phyloP scores from a whole-genome alignment of 2,113 vertebrate species.

The Alouatta palliata region DNA sequence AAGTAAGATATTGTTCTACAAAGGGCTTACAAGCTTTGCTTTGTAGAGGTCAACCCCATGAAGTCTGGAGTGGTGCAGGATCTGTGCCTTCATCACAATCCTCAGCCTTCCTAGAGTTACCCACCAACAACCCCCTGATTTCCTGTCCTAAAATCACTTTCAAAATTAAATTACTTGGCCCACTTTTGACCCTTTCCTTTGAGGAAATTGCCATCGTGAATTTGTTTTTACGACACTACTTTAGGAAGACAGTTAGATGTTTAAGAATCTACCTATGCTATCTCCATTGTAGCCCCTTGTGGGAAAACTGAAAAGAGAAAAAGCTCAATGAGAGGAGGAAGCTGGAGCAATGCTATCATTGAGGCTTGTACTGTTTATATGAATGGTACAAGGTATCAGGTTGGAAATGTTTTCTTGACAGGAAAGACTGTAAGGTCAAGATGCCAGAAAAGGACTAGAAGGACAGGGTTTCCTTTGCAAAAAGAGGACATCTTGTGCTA shows the following conservation, averaged over 20 bases:
- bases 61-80: slow-evolving; percentile 28
- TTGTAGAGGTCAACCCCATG: slow-evolving; percentile 19
- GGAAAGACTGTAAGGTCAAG: background rate
- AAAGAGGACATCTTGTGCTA: background rate
- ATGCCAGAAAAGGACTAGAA: background rate
- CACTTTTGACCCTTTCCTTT: slow-evolving; percentile 59
- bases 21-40: slow-evolving; percentile 74
- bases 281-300: background rate
- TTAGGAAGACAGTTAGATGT: background rate
- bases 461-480: background rate
- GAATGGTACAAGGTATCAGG: background rate
- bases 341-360: background rate
- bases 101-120: slow-evolving; percentile 58
- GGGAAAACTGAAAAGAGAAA: background rate
- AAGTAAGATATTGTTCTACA: slow-evolving; percentile 79
- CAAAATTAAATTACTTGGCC: slow-evolving; percentile 72
- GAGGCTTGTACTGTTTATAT: background rate
- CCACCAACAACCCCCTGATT: slow-evolving; percentile 71
- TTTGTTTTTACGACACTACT: slow-evolving; percentile 36
- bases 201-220: slow-evolving; percentile 49
- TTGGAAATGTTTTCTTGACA: background rate
- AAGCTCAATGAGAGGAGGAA: background rate
- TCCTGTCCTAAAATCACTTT: slow-evolving; percentile 70
- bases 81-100: slow-evolving; percentile 60
- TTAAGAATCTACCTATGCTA: background rate